Evolutionary conservation across 1,140 invertebrate genomes (phyloP).

Genomic region (Drosophila kanapiae): DNA sequence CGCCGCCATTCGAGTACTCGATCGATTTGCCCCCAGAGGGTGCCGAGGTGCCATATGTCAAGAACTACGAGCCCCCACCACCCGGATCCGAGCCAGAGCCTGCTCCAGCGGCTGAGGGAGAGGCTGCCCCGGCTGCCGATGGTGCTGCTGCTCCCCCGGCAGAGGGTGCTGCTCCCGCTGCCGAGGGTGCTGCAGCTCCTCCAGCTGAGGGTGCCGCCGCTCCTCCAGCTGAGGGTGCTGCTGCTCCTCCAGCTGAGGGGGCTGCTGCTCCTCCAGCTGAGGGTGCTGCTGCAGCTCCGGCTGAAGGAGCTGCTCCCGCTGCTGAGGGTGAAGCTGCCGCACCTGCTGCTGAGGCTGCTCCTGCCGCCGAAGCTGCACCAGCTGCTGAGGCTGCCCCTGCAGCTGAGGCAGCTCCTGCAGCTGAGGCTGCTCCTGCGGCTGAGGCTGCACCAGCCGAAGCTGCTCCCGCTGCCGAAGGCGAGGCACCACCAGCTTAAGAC

Average conservation of each 20-base stretch:
- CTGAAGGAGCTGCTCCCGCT: conserved; percentile 59
- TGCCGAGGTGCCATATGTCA: conserved; percentile 84
- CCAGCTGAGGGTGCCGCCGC: conserved; percentile 80
- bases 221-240: conserved; percentile 73
- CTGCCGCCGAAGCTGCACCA: conserved; percentile 18
- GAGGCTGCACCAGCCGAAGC: conserved; percentile 32
- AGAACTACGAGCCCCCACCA: conserved; percentile 85
- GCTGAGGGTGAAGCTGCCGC: conserved; percentile 45
- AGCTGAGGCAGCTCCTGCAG: conserved; percentile 28
- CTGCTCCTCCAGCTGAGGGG: conserved; percentile 72
- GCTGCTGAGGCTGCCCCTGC: conserved; percentile 17
- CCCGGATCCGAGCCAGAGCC: conserved; percentile 84
- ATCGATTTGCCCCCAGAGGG: conserved; percentile 85
- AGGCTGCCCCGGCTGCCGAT: conserved; percentile 77
- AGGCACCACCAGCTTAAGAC: conserved; percentile 83
- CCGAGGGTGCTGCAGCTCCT: conserved; percentile 79
- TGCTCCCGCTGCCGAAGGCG: conserved; percentile 55
- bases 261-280: conserved; percentile 34
- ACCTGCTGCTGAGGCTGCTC: conserved; percentile 35
- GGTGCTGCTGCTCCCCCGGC: conserved; percentile 84
- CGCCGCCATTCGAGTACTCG: conserved; percentile 85
- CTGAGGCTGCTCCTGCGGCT: conserved; percentile 26
- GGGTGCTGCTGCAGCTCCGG: conserved; percentile 49
- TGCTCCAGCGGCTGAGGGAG: conserved; percentile 72
- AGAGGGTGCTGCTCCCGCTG: conserved; percentile 66